phyloP scores from a whole-genome alignment of 2,113 vertebrate species.

The Penelope pileata region DNA sequence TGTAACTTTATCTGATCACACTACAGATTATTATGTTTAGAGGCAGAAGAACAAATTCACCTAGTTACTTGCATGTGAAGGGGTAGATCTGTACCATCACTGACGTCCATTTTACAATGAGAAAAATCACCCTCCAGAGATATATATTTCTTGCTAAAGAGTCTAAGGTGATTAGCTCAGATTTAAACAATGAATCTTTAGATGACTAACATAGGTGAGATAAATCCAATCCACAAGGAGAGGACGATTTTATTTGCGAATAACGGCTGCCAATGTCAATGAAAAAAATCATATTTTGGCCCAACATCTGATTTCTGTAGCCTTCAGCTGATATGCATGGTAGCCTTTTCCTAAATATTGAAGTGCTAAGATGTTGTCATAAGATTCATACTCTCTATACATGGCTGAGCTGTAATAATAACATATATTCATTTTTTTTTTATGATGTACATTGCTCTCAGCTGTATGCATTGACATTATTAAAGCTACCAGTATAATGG shows the following conservation, averaged over 20 bases:
- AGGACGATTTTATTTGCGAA: not conserved
- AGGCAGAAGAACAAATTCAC: not conserved
- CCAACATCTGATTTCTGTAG: not conserved
- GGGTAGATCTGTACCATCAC: not conserved
- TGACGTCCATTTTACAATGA: not conserved
- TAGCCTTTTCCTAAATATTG: not conserved
- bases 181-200: not conserved
- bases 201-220: not conserved
- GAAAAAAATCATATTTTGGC: not conserved
- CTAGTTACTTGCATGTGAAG: not conserved
- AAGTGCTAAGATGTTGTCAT: not conserved
- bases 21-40: not conserved
- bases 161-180: not conserved
- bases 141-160: not conserved
- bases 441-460: not conserved
- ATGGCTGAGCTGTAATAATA: not conserved
- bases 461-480: not conserved
- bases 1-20: not conserved
- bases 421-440: slow-evolving; percentile 1
- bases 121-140: not conserved
- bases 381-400: not conserved
- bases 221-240: not conserved
- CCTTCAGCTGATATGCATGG: not conserved
- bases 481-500: slow-evolving; percentile 3
- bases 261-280: not conserved